Conservation (phyloP, 2,888 invertebrate genomes). For the Operophtera brumata region DNA sequence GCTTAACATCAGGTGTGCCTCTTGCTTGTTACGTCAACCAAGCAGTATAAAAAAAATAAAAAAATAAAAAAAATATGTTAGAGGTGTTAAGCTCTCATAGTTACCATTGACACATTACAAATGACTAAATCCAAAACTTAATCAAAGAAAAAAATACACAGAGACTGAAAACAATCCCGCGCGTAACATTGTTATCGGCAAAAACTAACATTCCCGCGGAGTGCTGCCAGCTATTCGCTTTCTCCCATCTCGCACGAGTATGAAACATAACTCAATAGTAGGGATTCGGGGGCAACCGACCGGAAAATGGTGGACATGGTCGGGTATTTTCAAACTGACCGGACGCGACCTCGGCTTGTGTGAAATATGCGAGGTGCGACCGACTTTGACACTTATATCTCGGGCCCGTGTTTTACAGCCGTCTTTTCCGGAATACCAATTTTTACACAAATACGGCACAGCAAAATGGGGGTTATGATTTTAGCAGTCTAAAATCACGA, state of each 20-base stretch:
- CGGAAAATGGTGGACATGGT: slow-evolving; percentile 72
- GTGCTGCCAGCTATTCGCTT: slow-evolving; percentile 43
- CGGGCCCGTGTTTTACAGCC: slow-evolving; percentile 28
- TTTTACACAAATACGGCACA: background rate
- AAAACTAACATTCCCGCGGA: slow-evolving; percentile 36
- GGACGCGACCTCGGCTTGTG: slow-evolving; percentile 46
- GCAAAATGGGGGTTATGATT: too few species aligned
- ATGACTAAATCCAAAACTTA: background rate
- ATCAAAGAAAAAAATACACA: background rate
- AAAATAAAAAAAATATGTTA: too few species aligned
- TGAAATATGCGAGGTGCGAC: slow-evolving; percentile 61
- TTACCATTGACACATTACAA: background rate
- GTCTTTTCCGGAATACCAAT: slow-evolving; percentile 2
- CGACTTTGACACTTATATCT: slow-evolving; percentile 52
- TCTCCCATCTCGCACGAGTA: slow-evolving; percentile 50
- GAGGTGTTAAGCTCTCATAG: too few species aligned
- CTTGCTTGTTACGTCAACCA: too few species aligned
- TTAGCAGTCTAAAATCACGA: too few species aligned
- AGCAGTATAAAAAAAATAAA: too few species aligned
- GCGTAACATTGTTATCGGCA: slow-evolving; percentile 24
- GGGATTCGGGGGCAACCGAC: slow-evolving; percentile 66
- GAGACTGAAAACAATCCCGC: background rate
- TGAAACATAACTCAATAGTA: slow-evolving; percentile 72
- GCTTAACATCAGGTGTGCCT: too few species aligned
- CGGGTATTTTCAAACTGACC: slow-evolving; percentile 73